Conservation (phyloP, 2,797 vertebrate species). For the Tauraco hartlaubi region DNA sequence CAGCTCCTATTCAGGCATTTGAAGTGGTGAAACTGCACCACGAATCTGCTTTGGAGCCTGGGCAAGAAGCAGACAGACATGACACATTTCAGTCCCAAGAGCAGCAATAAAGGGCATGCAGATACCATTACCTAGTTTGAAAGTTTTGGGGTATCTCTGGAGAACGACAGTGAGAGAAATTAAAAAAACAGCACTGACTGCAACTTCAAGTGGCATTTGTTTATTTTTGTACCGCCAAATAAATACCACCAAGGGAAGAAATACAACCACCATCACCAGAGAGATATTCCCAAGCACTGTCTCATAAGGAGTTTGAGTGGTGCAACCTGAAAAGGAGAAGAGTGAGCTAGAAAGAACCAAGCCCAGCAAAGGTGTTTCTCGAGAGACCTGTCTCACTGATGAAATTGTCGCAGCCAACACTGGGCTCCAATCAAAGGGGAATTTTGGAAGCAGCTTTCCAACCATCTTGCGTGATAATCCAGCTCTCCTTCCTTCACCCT, state of each 20-base stretch:
- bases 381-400: background rate
- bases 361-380: background rate
- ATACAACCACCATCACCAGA: background rate
- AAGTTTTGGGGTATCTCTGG: background rate
- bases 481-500: background rate
- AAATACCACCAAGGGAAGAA: background rate
- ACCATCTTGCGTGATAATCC: background rate
- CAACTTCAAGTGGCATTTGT: background rate
- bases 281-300: background rate
- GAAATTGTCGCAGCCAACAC: background rate
- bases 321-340: background rate
- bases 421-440: background rate
- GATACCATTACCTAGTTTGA: background rate
- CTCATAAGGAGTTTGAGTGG: background rate
- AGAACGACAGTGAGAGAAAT: background rate
- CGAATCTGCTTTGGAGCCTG: background rate
- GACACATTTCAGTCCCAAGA: background rate
- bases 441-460: background rate
- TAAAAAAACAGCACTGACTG: background rate
- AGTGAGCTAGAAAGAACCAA: background rate
- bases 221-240: background rate
- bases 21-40: background rate
- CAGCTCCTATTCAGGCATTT: background rate
- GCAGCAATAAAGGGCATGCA: background rate
- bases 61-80: background rate